phyloP scores from a whole-genome alignment of 2,888 invertebrate genomes.

The Neoitamus cyanurus region DNA sequence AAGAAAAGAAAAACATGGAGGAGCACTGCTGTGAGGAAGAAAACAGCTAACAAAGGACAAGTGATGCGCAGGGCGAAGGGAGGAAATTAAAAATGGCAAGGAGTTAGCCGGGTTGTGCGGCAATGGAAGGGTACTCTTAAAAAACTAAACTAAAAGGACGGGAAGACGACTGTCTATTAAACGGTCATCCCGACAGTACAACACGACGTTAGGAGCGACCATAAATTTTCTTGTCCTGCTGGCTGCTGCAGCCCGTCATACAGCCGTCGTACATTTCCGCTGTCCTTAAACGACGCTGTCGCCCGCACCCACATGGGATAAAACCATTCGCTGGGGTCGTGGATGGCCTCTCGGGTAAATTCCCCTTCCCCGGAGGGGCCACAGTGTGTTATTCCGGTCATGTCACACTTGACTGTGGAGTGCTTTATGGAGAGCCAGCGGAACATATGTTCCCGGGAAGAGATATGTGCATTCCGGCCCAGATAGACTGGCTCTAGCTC shows the following conservation, averaged over 20 bases:
- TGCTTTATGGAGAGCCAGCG: slow-evolving; percentile 41
- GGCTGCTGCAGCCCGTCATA: background rate
- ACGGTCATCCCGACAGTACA: slow-evolving; percentile 21
- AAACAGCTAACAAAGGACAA: background rate
- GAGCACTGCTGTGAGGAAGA: background rate
- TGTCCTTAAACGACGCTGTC: slow-evolving; percentile 14
- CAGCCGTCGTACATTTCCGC: slow-evolving; percentile 18
- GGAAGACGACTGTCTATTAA: slow-evolving; percentile 24
- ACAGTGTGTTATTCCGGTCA: background rate
- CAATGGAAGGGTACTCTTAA: background rate
- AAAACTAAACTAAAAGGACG: background rate
- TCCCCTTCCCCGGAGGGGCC: background rate
- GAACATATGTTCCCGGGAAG: slow-evolving; percentile 36
- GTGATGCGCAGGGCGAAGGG: background rate
- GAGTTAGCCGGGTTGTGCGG: background rate
- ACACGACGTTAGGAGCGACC: slow-evolving; percentile 6
- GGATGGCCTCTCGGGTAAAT: slow-evolving; percentile 33
- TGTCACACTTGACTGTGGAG: slow-evolving; percentile 40
- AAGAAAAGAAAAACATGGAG: background rate
- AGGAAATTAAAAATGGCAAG: background rate
- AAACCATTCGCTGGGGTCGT: slow-evolving; percentile 18
- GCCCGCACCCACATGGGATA: background rate
- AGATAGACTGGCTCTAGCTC: background rate
- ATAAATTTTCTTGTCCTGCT: slow-evolving; percentile 29
- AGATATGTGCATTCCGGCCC: slow-evolving; percentile 42